Base-by-base conservation (phyloP, 2,888 invertebrate species). In the Spisula solida region DNA sequence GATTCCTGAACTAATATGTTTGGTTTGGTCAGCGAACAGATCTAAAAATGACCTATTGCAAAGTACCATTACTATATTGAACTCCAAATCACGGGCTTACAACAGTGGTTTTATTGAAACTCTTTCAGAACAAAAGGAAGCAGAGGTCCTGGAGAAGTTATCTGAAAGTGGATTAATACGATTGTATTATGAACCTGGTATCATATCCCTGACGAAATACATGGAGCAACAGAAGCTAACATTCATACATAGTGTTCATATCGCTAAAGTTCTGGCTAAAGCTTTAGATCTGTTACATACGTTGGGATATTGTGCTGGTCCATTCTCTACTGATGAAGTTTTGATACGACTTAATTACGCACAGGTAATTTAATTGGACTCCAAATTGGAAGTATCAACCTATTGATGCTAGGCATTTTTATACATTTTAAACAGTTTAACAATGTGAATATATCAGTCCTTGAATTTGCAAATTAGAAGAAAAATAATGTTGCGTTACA, bases 251-350 rank as follows among this genome's bases (percentile, higher is more conserved):
- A 41, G 14, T 20, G 29, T 48, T 0, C 16, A 34, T 20, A 47
- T 70, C n/a, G 12, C 82, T 14, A 66, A 41, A 70, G 25, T n/a
- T 31, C 12, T 82, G n/a, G 82, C 82, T 14, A 29, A 20, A 47
- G 48, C 82, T 14, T 16, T 82, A 8, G 66, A 82, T 70, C 66
- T 82, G 16, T 10, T 82, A 31, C 82, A 82, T 25, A 70, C 66
- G 12, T 25, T 82, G 34, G 82, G 82, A 41, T 82, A 70, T 70
- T 66, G 66, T 10, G 70, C 55, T 47, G 82, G 82, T 18, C 82
- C 82, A 5, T 70, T 82, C 60, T 60, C 82, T 4, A 60, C 66
- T 10, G 70, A 82, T 41, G 82, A 82, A 48, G 70, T 82, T 4
- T 25, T 82, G 14, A 41, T 82, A 41, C 34, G 55, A 47, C 41